Conservation (phyloP, 2,797 vertebrate genomes). For the Alcedo quadribrachys region DNA sequence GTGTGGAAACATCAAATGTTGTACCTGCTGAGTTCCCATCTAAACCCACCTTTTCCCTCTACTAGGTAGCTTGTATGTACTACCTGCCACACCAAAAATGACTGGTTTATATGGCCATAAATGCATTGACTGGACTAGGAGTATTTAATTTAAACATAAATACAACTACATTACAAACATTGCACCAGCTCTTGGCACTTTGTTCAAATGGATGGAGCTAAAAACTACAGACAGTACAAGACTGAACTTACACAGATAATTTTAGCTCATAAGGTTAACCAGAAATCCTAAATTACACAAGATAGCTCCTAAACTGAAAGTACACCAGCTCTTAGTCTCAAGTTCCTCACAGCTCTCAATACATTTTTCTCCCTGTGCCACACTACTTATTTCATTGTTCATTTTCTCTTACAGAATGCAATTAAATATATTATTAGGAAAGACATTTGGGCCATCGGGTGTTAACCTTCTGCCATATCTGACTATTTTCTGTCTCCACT, state of each 20-base stretch:
- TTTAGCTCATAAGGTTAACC: neutral
- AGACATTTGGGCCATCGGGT: neutral
- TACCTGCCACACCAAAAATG: neutral
- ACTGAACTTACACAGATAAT: neutral
- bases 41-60: neutral
- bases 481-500: neutral
- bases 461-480: neutral
- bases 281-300: neutral
- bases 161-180: neutral
- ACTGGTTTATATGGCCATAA: neutral
- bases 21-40: neutral
- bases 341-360: neutral
- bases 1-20: neutral
- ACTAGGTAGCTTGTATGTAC: fast-evolving
- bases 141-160: neutral
- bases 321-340: fast-evolving
- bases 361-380: neutral
- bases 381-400: neutral
- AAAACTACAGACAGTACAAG: neutral
- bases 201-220: neutral
- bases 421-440: neutral
- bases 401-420: neutral
- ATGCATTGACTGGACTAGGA: neutral
- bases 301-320: neutral
- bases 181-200: neutral